These are phyloP conservation scores for Phyto melanocephala DNA, from an alignment of 2,888 invertebrate species.

Conservation along the genomic window DNA sequence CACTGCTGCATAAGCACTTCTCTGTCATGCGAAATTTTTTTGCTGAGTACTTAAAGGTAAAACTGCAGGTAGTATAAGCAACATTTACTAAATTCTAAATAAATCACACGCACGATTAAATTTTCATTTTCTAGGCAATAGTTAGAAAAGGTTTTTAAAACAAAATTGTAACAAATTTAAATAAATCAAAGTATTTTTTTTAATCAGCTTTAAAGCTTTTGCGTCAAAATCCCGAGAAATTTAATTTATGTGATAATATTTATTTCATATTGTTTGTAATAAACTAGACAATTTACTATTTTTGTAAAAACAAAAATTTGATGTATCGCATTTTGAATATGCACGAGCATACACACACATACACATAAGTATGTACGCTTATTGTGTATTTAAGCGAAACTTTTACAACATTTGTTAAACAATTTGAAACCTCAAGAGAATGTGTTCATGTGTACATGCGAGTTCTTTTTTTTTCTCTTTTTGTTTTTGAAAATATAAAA, in stretches of 20 bases:
- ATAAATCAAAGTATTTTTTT: too few relatives aligned
- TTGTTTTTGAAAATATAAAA: neutral
- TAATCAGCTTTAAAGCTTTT: too few relatives aligned
- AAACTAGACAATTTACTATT: neutral
- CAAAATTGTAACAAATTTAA: neutral
- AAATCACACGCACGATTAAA: neutral
- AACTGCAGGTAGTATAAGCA: neutral
- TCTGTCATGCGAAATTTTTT: too few relatives aligned
- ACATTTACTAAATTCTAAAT: neutral
- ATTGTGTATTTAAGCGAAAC: neutral
- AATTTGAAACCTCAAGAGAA: constrained; percentile 3
- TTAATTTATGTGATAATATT: neutral
- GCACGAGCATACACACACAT: neutral
- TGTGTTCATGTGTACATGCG: neutral
- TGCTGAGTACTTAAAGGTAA: too few relatives aligned
- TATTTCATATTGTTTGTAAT: neutral
- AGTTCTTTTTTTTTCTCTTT: neutral
- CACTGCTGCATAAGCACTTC: too few relatives aligned
- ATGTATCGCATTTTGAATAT: neutral
- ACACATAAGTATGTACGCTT: too few relatives aligned
- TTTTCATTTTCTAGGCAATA: neutral
- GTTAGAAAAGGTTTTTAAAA: neutral
- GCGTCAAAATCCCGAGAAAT: neutral
- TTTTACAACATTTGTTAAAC: constrained; percentile 9
- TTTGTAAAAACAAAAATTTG: neutral